Base-by-base conservation (phyloP, 2,888 invertebrate species). In the Heteromurus nitidus region DNA sequence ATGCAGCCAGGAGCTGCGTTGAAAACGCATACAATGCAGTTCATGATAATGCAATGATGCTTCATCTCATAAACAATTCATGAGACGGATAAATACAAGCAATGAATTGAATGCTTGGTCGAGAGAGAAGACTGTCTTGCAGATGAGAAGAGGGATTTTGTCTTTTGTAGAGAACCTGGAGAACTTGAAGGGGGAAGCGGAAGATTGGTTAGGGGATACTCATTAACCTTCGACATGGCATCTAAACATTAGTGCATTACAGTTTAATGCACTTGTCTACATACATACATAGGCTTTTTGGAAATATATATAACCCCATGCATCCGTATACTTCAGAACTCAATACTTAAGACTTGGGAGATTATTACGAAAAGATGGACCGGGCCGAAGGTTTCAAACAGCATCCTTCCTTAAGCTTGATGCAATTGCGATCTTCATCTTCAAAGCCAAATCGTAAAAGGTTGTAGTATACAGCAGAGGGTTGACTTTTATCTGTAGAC, bases 141-240 rank as follows among this genome's bases (percentile, higher is more conserved):
- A n/a, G n/a, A n/a, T n/a, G 47, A 36, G 36, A 13, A 36, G 36
- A 36, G 5, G 47, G 11, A 47, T 47, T 47, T 55, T 55, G 26
- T 24, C 22, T 24, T 26, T 24, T 55, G 55, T 26, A 55, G 9
- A 64, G 28, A n/a, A n/a, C n/a, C n/a, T n/a, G n/a, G n/a, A n/a
- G n/a, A n/a, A n/a, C n/a, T n/a, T n/a, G n/a, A 7, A 13, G 65
- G 24, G 13, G 28, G 68, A 18, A 36, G 53, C 47, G n/a, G n/a
- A n/a, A n/a, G n/a, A n/a, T n/a, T n/a, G n/a, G n/a, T n/a, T 42
- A 22, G 26, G 30, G 47, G 58, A 31, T 31, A 76, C 70, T 80
- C 80, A 80, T 83, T 83, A 83, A 83, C 83, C 80, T 83, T 80
- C 72, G 73, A 77, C 83, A 81, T 83, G 44, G n/a, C 58, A 83